phyloP scores from a whole-genome alignment of 2,113 vertebrate genomes.

The Amphilophus citrinellus region DNA sequence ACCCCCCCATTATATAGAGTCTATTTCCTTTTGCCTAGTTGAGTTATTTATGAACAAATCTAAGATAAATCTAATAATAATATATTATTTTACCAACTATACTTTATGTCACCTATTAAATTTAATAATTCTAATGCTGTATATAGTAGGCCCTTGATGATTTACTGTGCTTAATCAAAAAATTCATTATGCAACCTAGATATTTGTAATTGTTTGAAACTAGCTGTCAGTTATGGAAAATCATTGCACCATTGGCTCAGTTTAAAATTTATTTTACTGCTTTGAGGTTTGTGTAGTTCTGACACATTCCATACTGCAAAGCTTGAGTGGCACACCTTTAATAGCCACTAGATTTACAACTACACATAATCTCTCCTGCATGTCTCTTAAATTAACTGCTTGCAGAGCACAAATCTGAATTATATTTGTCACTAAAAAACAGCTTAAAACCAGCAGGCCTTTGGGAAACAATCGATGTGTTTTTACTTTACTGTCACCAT shows the following conservation, averaged over 20 bases:
- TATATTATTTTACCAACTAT: neutral
- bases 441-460: neutral
- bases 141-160: neutral
- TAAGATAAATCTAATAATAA: neutral
- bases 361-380: slow-evolving; percentile 5
- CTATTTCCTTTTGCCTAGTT: neutral
- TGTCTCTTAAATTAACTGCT: slow-evolving; percentile 2
- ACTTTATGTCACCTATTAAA: neutral
- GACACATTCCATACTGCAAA: neutral
- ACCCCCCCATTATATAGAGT: too few relatives aligned
- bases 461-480: neutral
- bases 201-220: slow-evolving; percentile 16
- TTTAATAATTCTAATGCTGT: neutral
- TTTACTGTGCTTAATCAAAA: neutral
- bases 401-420: neutral
- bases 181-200: slow-evolving; percentile 7
- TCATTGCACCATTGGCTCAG: neutral
- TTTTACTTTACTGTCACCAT: neutral
- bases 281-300: neutral
- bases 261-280: neutral
- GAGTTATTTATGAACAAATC: neutral
- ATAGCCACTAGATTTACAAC: slow-evolving; percentile 3
- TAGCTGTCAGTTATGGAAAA: neutral
- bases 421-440: neutral
- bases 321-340: slow-evolving; percentile 13